Evolutionary conservation across 1,140 invertebrate genomes (phyloP), one percentile per base, ranked within the genome.

Genomic region (Parasteatoda tepidariorum): DNA sequence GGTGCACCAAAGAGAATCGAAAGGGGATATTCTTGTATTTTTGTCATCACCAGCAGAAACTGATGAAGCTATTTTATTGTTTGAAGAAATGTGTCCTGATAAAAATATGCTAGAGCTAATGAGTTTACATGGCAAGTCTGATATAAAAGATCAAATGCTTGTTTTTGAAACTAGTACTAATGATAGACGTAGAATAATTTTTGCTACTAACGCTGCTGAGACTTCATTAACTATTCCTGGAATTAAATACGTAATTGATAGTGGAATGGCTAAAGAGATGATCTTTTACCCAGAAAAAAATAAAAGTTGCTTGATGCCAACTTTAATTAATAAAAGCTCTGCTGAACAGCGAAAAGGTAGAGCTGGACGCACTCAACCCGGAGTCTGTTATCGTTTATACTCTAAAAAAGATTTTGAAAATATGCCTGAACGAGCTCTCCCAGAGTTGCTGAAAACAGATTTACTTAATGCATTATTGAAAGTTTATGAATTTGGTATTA

Each of bases 151-250:
- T 24, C 84, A 85, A 26, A 54, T 70, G 61, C 28, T 64, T 55
- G 33, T 85, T 22, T 81, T 62, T 85, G n/a, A 41, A 68, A 38
- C 75, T 66, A 28, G 94, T 2, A 92, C 94, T 6, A 92, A 92
- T 86, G 92, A 92, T 48, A 91, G 92, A 0, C 24, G 98, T 85
- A 99, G 99, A 90, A 98, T 97, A 88, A 97, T 99, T 84, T 93
- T 99, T 4, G 96, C 97, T 2, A 99, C 98, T n/a, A 99, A 99
- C 88, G 99, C 99, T 81, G 97, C 98, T 0, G 98, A 99, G 91
- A 99, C 98, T 2, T 99, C 97, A 3, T 94, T 99, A 5, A 99
- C 98, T 0, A 98, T 99, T 79, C 98, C 99, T 90, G 98, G 97
- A 2, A 94, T 99, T 84, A 90, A 97, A 87, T 99, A 99, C 91